phyloP scores from a whole-genome alignment of 2,113 vertebrate species.

The Coregonus clupeaformis region DNA sequence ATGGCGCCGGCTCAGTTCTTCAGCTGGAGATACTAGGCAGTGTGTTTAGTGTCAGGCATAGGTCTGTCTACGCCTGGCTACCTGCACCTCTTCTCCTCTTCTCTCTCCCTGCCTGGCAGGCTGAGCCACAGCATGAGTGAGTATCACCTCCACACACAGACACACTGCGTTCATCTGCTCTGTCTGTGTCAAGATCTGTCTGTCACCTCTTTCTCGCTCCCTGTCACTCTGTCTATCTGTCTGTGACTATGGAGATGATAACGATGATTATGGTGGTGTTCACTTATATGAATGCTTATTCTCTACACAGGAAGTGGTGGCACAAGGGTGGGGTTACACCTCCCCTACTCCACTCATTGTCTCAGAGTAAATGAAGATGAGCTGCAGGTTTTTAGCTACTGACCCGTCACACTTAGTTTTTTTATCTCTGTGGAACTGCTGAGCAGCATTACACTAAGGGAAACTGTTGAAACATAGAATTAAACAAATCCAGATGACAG shows the following conservation, averaged over 20 bases:
- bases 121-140: conserved; percentile 64
- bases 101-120: conserved; percentile 36
- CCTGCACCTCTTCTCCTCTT: conserved; percentile 25
- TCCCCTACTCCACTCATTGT: conserved; percentile 39
- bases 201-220: conserved; percentile 5
- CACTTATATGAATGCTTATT: conserved; percentile 19
- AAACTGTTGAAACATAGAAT: no score
- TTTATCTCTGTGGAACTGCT: no score
- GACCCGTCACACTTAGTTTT: neutral
- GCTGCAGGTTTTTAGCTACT: neutral
- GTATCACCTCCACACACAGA: conserved; percentile 58
- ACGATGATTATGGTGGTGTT: conserved; percentile 2
- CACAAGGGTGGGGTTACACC: conserved; percentile 72
- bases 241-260: conserved; percentile 9
- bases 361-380: conserved; percentile 53
- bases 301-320: conserved; percentile 59
- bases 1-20: conserved; percentile 48
- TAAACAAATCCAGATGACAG: no score
- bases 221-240: conserved; percentile 23
- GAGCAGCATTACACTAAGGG: no score
- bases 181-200: neutral
- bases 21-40: neutral
- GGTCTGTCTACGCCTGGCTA: conserved; percentile 45
- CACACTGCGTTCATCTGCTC: conserved; percentile 7
- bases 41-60: neutral